These are phyloP conservation scores for Sinosuthora webbiana DNA, from an alignment of 2,113 vertebrate species.

Conservation along the genomic window DNA sequence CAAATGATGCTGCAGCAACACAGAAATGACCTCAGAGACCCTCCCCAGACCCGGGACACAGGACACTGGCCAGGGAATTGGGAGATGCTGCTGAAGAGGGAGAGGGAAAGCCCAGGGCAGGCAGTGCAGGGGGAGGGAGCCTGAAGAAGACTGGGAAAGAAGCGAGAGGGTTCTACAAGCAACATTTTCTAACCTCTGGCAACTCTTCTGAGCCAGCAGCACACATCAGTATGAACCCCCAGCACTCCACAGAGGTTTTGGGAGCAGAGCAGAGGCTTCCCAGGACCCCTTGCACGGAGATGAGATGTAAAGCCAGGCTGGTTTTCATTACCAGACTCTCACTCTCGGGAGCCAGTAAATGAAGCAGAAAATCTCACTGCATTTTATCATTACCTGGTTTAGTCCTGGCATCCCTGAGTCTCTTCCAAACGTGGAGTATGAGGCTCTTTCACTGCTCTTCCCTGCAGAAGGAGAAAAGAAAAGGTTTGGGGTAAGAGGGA, in stretches of 20 bases:
- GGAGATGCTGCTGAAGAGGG: not conserved
- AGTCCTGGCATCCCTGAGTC: conserved; percentile 77
- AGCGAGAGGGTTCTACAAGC: not conserved
- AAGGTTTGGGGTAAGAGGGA: not conserved
- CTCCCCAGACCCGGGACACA: accelerated
- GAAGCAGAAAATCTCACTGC: not conserved
- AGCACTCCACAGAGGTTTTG: not conserved
- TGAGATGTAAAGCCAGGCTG: not conserved
- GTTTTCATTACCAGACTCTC: not conserved
- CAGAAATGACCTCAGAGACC: not conserved
- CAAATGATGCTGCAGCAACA: not conserved
- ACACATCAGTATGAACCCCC: accelerated
- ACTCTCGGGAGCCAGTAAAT: not conserved
- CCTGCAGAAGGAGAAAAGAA: conserved; percentile 64
- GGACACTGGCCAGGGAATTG: accelerated
- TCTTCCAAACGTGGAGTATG: conserved; percentile 85
- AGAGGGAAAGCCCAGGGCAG: not conserved
- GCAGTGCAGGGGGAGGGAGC: not conserved
- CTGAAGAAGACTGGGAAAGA: not conserved
- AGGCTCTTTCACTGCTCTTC: conserved; percentile 85
- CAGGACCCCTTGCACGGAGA: not conserved
- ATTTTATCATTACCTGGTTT: conserved; percentile 71
- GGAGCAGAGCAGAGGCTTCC: not conserved
- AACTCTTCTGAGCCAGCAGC: not conserved
- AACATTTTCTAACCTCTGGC: not conserved